Evolutionary conservation across 2,888 invertebrate genomes (phyloP), one percentile per base, ranked within the genome.

Genomic region (Sacculina carcini): DNA sequence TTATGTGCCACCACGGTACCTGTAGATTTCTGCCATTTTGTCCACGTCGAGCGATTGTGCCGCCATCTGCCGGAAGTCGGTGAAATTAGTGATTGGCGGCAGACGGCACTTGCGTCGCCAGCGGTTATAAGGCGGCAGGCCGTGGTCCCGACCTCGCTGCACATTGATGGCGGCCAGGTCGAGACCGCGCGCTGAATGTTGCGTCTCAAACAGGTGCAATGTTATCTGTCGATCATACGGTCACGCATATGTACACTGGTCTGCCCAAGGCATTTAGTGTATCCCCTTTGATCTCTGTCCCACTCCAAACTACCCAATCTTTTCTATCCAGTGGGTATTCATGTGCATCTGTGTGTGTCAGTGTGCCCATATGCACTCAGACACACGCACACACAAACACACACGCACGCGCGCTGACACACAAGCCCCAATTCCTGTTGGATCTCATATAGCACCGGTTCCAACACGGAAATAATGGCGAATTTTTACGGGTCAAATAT

Each of bases 121-220:
- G 31, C 70, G 70, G 0, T 75, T 73, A 65, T 87, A 89, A 1
- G 78, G 67, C 0, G 82, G 79, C 52, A 89, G 67, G 0, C 86
- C 87, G 63, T 87, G 86, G 68, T 89, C 87, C 1, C 87, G 67
- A 0, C 86, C 86, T 32, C 86, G 73, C 65, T 89, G 86, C 59
- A 89, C 82, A 65, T 87, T 85, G 55, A 86, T 68, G 0, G 86
- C 79, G 0, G 85, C 82, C 60, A 87, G 68, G 69, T 89, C 87
- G 52, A 86, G 68, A 1, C 85, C 85, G 58, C 77, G 79, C 4
- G 53, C 53, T 1, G 44, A 53, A 0, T 61, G 55, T 1, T 62
- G 59, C 31, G 70, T 70, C 63, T 78, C 76, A 65, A 80, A 80
- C 39, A 80, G 67, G 60, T 75, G 75, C 53, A 73, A 69, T 57